Evolutionary conservation across 2,797 vertebrate species (phyloP).

Genomic region (Anabacerthia variegaticeps): DNA sequence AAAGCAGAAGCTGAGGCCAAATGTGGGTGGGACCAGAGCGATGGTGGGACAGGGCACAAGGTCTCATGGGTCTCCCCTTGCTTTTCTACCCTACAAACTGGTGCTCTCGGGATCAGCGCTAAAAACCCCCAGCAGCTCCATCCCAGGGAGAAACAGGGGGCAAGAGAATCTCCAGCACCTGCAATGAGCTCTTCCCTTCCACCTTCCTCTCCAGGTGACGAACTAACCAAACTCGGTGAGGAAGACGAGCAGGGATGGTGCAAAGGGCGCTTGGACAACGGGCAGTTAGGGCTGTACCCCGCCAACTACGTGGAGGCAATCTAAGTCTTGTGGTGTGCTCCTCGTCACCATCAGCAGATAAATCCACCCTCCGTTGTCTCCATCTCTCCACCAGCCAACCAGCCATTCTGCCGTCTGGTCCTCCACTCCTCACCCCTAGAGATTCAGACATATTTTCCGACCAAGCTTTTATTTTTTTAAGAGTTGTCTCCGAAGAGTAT

Average conservation of each 20-base stretch:
- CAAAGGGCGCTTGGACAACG: conserved; percentile 94
- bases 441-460: conserved; percentile 92
- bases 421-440: conserved; percentile 82
- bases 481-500: conserved; percentile 75
- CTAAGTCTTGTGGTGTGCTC: conserved; percentile 77
- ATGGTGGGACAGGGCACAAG: background rate
- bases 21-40: rapidly evolving
- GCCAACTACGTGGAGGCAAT: conserved; percentile 98
- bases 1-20: background rate
- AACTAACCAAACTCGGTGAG: conserved; percentile 94
- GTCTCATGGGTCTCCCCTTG: background rate
- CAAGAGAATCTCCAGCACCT: background rate
- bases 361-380: conserved; percentile 46
- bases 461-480: conserved; percentile 87
- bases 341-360: conserved; percentile 50
- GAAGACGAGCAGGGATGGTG: conserved; percentile 99
- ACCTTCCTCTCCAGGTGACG: conserved; percentile 84
- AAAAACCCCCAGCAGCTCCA: background rate
- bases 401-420: conserved; percentile 61
- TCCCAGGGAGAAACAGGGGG: background rate
- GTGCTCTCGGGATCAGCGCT: background rate
- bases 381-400: conserved; percentile 57
- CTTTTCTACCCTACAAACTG: background rate
- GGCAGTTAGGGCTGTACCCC: conserved; percentile 93
- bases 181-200: background rate